Conservation (phyloP, 2,113 vertebrate genomes). For the Haemorhous mexicanus region DNA sequence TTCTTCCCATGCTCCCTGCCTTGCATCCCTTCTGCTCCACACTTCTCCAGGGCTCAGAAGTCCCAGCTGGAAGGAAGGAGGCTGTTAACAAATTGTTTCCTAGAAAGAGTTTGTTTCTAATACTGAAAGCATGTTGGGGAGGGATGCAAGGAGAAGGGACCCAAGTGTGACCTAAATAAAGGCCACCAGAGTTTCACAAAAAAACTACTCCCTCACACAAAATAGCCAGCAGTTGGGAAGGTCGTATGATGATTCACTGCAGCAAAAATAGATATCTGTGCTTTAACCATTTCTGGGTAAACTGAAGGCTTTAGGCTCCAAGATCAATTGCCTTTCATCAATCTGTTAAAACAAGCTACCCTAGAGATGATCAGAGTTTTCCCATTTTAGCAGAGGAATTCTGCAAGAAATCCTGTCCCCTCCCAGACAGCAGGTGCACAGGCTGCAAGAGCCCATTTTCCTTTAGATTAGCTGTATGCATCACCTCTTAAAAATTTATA, state of each 20-base stretch:
- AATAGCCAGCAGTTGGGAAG: not conserved
- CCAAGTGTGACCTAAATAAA: not conserved
- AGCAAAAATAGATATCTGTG: not conserved
- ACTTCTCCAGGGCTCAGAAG: not conserved
- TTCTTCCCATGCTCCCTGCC: not conserved
- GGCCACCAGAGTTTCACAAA: not conserved
- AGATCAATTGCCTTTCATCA: not conserved
- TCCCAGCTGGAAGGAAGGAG: not conserved
- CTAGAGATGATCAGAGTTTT: not conserved
- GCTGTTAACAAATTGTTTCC: not conserved
- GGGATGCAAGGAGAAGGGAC: not conserved
- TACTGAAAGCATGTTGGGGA: not conserved
- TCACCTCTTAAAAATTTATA: constrained; percentile 56
- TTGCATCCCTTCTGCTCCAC: not conserved
- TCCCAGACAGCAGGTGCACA: constrained; percentile 32
- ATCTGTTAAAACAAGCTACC: not conserved
- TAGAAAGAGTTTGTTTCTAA: not conserved
- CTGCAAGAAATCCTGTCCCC: not conserved
- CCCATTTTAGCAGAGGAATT: not conserved
- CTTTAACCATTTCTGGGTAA: not conserved
- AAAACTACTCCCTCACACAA: rapidly evolving
- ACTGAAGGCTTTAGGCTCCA: not conserved
- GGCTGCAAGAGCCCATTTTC: constrained; percentile 33
- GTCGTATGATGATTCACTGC: not conserved
- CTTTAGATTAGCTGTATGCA: constrained; percentile 43